Conservation (phyloP, 2,113 vertebrate species). For the Argyrosomus japonicus region DNA sequence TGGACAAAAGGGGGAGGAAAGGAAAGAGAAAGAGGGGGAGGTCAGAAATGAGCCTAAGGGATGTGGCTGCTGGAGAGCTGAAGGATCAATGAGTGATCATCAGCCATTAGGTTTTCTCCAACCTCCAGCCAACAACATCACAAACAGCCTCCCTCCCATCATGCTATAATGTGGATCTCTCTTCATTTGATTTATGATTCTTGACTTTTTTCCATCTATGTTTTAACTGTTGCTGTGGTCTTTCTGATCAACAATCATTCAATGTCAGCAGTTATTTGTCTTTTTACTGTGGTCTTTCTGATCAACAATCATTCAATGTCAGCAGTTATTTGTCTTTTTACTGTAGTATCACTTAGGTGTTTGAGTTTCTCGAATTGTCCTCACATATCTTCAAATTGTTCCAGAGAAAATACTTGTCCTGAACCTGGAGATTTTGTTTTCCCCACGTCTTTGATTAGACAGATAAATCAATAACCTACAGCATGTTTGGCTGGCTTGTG, state of each 20-base stretch:
- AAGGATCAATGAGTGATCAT: slow-evolving; percentile 57
- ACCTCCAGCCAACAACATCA: slow-evolving; percentile 6
- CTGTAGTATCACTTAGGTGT: background rate
- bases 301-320: background rate
- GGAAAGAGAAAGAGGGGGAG: background rate
- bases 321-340: background rate
- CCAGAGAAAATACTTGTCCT: background rate
- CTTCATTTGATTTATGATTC: no score
- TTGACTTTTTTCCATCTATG: background rate
- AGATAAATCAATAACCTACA: background rate
- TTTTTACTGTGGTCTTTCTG: background rate
- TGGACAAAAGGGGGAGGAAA: background rate
- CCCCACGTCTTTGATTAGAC: no score
- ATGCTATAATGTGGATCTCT: background rate
- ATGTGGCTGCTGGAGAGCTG: slow-evolving; percentile 36
- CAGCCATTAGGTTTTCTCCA: slow-evolving; percentile 39
- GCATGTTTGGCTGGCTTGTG: background rate
- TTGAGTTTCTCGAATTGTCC: background rate
- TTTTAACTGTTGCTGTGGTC: background rate
- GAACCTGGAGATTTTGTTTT: background rate
- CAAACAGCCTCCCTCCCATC: background rate
- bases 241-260: background rate
- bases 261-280: background rate
- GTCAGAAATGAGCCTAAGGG: slow-evolving; percentile 14
- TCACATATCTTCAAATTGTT: background rate